phyloP scores from a whole-genome alignment of 2,888 invertebrate genomes.

The Toxonevra muliebris region DNA sequence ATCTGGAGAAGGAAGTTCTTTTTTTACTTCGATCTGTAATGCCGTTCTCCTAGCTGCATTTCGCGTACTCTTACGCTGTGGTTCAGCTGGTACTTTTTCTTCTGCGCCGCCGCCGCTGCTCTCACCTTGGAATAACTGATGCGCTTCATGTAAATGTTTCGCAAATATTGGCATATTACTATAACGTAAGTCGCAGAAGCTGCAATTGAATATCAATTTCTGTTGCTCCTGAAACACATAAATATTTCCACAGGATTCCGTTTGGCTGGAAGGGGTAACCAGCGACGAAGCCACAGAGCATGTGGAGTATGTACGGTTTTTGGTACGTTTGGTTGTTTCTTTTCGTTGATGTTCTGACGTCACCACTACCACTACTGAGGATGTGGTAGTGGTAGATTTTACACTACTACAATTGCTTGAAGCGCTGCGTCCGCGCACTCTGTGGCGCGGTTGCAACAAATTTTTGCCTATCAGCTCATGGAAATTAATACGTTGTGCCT shows the following conservation, averaged over 20 bases:
- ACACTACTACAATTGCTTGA: constrained; percentile 35
- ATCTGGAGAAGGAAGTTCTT: not conserved
- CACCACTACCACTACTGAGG: constrained; percentile 18
- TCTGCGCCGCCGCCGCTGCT: not conserved
- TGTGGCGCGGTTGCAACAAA: not conserved
- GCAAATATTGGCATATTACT: constrained; percentile 46
- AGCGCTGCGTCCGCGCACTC: constrained; percentile 34
- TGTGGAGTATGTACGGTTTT: constrained; percentile 35
- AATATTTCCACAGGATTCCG: constrained; percentile 50
- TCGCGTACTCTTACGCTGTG: constrained; percentile 35
- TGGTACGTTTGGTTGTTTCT: constrained; percentile 1
- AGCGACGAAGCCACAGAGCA: constrained; percentile 42
- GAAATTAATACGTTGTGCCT: constrained; percentile 57
- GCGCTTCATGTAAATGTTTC: constrained; percentile 48
- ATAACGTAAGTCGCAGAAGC: constrained; percentile 49
- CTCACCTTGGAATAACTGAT: constrained; percentile 41
- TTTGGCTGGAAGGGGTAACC: constrained; percentile 40
- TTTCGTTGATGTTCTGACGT: not conserved
- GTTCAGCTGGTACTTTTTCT: constrained; percentile 21
- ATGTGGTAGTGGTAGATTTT: constrained; percentile 30
- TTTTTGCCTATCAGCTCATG: constrained; percentile 47
- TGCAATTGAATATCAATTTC: constrained; percentile 51
- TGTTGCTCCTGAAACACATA: constrained; percentile 50
- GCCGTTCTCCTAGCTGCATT: not conserved
- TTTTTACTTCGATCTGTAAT: constrained; percentile 7